These are phyloP conservation scores for Eupeodes latifasciatus DNA, from an alignment of 2,888 invertebrate species.

Conservation along the genomic window DNA sequence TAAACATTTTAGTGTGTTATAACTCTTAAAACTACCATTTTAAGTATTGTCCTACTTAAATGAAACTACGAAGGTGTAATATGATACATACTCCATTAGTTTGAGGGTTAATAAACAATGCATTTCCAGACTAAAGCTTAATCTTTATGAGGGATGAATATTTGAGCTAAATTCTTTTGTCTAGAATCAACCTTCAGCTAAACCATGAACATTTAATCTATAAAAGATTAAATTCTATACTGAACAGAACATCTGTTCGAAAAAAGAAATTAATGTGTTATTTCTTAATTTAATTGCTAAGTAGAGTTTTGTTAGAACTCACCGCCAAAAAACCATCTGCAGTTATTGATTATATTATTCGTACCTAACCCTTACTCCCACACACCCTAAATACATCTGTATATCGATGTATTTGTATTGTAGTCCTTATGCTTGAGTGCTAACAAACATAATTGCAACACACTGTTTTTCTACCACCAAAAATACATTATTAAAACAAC, in stretches of 20 bases:
- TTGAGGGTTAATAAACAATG: too few species aligned
- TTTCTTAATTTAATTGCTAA: neutral
- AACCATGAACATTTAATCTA: neutral
- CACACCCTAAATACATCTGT: neutral
- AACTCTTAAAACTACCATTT: too few species aligned
- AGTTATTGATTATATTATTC: neutral
- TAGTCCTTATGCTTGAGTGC: conserved; percentile 35
- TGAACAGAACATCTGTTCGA: neutral
- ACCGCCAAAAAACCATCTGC: conserved; percentile 36
- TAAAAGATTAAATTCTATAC: neutral
- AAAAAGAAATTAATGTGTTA: neutral
- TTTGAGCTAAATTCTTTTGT: too few species aligned
- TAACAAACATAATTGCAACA: conserved; percentile 55
- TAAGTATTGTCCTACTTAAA: too few species aligned
- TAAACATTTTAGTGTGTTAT: too few species aligned
- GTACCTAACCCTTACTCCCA: neutral
- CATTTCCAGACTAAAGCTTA: too few species aligned
- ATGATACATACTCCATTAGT: too few species aligned
- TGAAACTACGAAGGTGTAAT: too few species aligned
- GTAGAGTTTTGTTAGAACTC: neutral
- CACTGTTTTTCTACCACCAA: conserved; percentile 49
- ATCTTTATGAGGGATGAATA: too few species aligned
- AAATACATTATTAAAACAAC: conserved; percentile 22
- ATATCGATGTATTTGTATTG: neutral
- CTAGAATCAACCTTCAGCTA: neutral